Percentiles rank a stretch among this genome's conserved stretches.
Conservation (phyloP, 2,113 vertebrate genomes). For the Anas platyrhynchos region DNA sequence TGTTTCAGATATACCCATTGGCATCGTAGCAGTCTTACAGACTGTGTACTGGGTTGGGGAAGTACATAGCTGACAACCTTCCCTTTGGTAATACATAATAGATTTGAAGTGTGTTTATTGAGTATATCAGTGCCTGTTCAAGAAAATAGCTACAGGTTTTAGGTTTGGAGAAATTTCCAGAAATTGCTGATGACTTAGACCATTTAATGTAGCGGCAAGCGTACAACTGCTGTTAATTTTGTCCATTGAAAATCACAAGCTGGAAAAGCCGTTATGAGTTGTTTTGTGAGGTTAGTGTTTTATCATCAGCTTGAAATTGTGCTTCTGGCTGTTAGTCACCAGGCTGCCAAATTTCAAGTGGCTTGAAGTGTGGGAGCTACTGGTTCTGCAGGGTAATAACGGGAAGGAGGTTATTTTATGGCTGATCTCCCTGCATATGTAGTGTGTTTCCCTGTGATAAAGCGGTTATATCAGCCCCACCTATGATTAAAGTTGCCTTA, state of each 20-base stretch:
- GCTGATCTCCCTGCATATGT: slow-evolving; percentile 23
- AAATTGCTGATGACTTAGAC: slow-evolving; percentile 29
- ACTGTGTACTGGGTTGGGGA: neutral
- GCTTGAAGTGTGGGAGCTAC: slow-evolving; percentile 40
- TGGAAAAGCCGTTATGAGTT: slow-evolving; percentile 52
- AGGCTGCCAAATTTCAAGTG: slow-evolving; percentile 66
- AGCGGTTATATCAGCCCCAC: slow-evolving; percentile 43
- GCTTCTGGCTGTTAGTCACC: slow-evolving; percentile 35
- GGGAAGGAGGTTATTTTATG: slow-evolving; percentile 41
- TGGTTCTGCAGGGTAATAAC: slow-evolving; percentile 29
- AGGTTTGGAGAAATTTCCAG: slow-evolving; percentile 46
- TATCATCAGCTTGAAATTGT: slow-evolving; percentile 45
- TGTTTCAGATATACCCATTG: neutral
- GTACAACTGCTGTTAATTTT: neutral
- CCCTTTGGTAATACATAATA: neutral
- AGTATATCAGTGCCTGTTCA: neutral
- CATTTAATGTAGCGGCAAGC: neutral
- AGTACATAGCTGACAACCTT: neutral
- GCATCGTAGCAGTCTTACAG: neutral
- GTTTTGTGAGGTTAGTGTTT: slow-evolving; percentile 55
- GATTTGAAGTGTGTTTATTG: neutral
- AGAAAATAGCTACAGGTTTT: slow-evolving; percentile 28
- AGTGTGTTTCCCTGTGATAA: slow-evolving; percentile 43
- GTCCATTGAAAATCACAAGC: slow-evolving; percentile 25
- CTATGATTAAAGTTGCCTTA: slow-evolving; percentile 40